These are phyloP conservation scores for Dipus sagitta DNA, from an alignment of 2,797 vertebrate species.

Conservation along the genomic window DNA sequence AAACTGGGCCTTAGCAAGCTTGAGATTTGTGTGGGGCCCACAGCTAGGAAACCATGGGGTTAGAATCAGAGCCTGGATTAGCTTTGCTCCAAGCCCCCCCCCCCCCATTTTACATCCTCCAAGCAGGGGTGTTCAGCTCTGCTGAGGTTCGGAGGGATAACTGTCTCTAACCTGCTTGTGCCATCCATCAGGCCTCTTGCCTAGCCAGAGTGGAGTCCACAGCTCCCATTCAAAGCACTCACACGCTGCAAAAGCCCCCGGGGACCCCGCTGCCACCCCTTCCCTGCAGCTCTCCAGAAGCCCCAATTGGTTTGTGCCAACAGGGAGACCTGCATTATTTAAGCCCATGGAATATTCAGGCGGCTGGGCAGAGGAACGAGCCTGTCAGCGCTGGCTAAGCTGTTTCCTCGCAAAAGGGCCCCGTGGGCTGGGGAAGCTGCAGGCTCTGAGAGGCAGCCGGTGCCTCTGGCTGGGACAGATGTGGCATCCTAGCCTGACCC, in stretches of 20 bases:
- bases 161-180: neutral
- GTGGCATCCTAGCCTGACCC: slow-evolving; percentile 39
- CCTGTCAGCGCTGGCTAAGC: slow-evolving; percentile 51
- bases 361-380: slow-evolving; percentile 39
- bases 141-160: neutral
- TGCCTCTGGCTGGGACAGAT: slow-evolving; percentile 9
- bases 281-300: neutral
- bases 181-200: fast-evolving
- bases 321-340: slow-evolving; percentile 75
- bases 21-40: neutral
- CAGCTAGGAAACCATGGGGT: neutral
- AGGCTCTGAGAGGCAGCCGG: slow-evolving; percentile 10
- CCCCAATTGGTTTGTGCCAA: neutral
- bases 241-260: fast-evolving
- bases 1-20: neutral
- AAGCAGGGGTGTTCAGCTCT: neutral
- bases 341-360: slow-evolving; percentile 79
- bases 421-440: slow-evolving; percentile 21
- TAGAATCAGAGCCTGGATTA: neutral
- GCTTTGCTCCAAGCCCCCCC: neutral
- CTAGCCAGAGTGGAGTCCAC: neutral
- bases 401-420: slow-evolving; percentile 40
- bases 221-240: neutral
- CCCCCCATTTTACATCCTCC: neutral
- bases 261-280: neutral